These are phyloP conservation scores for Aegotheles bennettii DNA, from an alignment of 2,113 vertebrate species.

Conservation along the genomic window DNA sequence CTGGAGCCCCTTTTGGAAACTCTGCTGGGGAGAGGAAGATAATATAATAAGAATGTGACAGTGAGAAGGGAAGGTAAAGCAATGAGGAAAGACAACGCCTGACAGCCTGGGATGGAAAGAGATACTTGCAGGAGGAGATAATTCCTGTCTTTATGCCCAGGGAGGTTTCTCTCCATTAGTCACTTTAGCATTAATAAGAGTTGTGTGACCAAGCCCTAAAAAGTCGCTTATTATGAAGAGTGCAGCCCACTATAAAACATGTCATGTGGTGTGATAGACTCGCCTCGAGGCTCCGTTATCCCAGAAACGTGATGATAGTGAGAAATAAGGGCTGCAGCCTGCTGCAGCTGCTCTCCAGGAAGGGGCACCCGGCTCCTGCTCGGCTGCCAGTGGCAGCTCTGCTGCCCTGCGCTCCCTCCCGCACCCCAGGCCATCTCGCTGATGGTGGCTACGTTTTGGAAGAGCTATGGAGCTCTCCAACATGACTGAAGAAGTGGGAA, in stretches of 20 bases:
- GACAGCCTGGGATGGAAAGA: background rate
- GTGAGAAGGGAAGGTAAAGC: conserved; percentile 7
- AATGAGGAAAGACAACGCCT: background rate
- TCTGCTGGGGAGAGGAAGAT: background rate
- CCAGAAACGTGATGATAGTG: background rate
- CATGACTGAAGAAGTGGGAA: background rate
- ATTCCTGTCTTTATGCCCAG: conserved; percentile 24
- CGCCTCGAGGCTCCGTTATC: background rate
- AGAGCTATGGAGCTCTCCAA: background rate
- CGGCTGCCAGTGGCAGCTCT: background rate
- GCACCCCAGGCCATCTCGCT: accelerated
- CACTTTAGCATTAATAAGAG: conserved; percentile 6
- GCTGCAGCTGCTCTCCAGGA: background rate
- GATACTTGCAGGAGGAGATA: background rate
- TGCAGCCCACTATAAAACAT: background rate
- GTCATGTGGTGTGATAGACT: background rate
- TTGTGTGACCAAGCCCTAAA: background rate
- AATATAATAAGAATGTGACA: conserved; percentile 15
- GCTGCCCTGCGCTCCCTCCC: background rate
- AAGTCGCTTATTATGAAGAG: background rate
- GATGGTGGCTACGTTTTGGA: background rate
- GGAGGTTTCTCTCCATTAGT: conserved; percentile 19
- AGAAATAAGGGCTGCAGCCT: background rate
- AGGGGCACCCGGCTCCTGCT: accelerated
- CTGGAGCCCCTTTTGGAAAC: background rate